Percentiles rank a stretch among this genome's conserved stretches.
Evolutionary conservation across 2,113 vertebrate species (phyloP).

Genomic region (Cephalopholis sonnerati): DNA sequence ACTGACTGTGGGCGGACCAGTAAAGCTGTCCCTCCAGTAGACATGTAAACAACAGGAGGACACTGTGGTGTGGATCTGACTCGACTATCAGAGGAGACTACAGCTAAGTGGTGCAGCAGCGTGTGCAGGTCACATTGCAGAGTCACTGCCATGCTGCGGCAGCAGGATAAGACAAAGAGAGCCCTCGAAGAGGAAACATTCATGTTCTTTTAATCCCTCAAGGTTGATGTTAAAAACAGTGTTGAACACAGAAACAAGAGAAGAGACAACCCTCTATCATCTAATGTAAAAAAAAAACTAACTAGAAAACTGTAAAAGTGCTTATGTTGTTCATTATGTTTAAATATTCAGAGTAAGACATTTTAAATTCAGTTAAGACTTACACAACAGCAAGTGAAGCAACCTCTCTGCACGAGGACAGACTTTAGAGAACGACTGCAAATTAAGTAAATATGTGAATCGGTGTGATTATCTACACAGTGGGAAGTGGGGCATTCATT

Average conservation of each 20-base stretch:
- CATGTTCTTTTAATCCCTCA: slow-evolving; percentile 20
- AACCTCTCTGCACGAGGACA: slow-evolving; percentile 27
- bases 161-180: slow-evolving; percentile 51
- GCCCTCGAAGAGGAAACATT: slow-evolving; percentile 37
- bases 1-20: slow-evolving; percentile 54
- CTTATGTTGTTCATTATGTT: slow-evolving; percentile 65
- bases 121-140: slow-evolving; percentile 47
- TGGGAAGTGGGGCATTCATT: neutral
- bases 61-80: slow-evolving; percentile 20
- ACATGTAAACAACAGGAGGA: slow-evolving; percentile 75
- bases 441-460: slow-evolving; percentile 1
- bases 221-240: slow-evolving; percentile 38
- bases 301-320: slow-evolving; percentile 75
- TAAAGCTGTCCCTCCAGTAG: slow-evolving; percentile 59
- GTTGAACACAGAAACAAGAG: slow-evolving; percentile 37
- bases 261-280: slow-evolving; percentile 33
- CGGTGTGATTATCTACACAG: neutral
- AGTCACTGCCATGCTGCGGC: slow-evolving; percentile 34
- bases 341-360: slow-evolving; percentile 77
- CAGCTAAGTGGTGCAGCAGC: slow-evolving; percentile 31
- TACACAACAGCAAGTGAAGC: slow-evolving; percentile 60
- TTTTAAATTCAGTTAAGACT: slow-evolving; percentile 79
- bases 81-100: slow-evolving; percentile 38
- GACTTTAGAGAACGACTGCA: slow-evolving; percentile 19
- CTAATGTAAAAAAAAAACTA: slow-evolving; percentile 39